phyloP scores from a whole-genome alignment of 2,113 vertebrate species.

The Thunnus thynnus region DNA sequence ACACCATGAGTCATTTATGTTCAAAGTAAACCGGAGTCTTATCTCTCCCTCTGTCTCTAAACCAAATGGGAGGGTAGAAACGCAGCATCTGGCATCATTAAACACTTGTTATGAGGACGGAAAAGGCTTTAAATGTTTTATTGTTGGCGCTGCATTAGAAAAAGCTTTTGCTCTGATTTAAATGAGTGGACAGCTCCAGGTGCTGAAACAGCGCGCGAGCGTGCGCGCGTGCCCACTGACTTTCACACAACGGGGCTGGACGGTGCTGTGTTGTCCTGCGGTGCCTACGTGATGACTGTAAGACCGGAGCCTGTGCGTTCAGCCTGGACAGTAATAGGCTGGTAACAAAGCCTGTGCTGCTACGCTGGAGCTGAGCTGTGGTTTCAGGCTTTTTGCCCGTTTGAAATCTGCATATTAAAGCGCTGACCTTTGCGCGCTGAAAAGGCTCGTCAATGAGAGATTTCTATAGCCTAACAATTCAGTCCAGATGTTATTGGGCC shows the following conservation, averaged over 20 bases:
- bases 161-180: slow-evolving; percentile 13
- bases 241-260: slow-evolving; percentile 14
- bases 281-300: slow-evolving; percentile 5
- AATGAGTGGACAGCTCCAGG: slow-evolving; percentile 60
- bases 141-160: slow-evolving; percentile 30
- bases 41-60: slow-evolving; percentile 41
- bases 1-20: slow-evolving; percentile 43
- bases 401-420: slow-evolving; percentile 55
- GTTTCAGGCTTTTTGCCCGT: slow-evolving; percentile 21
- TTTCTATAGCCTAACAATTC: neutral
- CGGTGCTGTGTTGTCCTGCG: slow-evolving; percentile 24
- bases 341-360: slow-evolving; percentile 14
- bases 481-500: neutral
- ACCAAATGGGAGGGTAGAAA: slow-evolving; percentile 48
- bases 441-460: slow-evolving; percentile 22
- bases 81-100: slow-evolving; percentile 75
- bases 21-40: slow-evolving; percentile 46
- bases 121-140: slow-evolving; percentile 43
- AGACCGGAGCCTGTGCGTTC: neutral
- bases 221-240: slow-evolving; percentile 26
- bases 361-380: slow-evolving; percentile 9
- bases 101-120: slow-evolving; percentile 68
- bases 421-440: slow-evolving; percentile 59
- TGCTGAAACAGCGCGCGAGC: slow-evolving; percentile 45
- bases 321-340: slow-evolving; percentile 16